Evolutionary conservation across 2,797 vertebrate species (phyloP), one percentile per base, ranked within the genome.

Genomic region (Galagoides demidoff): DNA sequence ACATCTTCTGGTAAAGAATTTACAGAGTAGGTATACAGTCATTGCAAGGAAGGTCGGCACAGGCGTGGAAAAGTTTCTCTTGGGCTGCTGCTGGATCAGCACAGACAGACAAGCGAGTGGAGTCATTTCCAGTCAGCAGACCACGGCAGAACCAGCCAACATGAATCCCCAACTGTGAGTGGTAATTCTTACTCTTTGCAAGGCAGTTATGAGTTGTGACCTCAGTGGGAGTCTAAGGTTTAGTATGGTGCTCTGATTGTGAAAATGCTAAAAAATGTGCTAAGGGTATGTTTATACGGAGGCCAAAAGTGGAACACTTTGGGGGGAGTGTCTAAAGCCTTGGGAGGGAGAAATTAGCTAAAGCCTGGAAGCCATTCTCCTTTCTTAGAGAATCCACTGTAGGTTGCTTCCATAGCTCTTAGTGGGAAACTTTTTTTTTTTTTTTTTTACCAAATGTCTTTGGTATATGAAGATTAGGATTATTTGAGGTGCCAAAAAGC

Each of bases 1-100:
- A 98, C 95, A 90, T 31, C 45, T 25, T 55, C 85, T 87, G 86
- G 82, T 91, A 61, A 96, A 93, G 83, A 96, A 97, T 92, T 74
- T 52, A 59, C 92, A 23, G 74, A n/a, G 52, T 43, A 27, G 23
- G 37, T 49, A 19, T 25, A 13, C 22, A n/a, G 59, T 89, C 90
- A 91, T 27, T 85, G 76, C 25, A 1, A 97, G 90, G 89, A 87
- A 90, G 78, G 16, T n/a, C 90, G 74, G n/a, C 73, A 45, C 9
- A 3, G 45, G 4, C 4, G 49, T 43, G 52, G 52, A 73, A 90
- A 63, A 25, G 13, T 57, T 59, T 27, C 61, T 90, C 31, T 20
- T 89, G 49, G 14, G 49, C 59, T 89, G 27, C 70, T 3, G 63
- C 64, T 49, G 2, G 34, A 66, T n/a, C 64, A 34, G 0, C 25